These are phyloP conservation scores for Paracentrotus lividus DNA, from an alignment of 53 echinoderm and acorn worm genomes.

Conservation along the genomic window DNA sequence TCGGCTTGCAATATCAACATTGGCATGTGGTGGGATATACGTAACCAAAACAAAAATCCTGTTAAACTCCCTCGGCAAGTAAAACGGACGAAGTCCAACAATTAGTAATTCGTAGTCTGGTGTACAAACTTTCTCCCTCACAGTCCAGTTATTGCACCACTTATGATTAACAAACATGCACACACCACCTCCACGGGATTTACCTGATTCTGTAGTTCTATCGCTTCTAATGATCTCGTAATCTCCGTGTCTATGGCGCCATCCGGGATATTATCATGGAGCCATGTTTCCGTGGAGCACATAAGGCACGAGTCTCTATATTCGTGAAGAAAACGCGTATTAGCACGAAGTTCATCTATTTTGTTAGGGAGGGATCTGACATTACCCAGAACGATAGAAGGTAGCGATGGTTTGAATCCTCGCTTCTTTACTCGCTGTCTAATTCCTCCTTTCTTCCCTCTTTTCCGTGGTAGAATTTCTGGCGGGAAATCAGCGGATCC, in stretches of 20 bases:
- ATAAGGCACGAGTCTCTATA: conserved; percentile 63
- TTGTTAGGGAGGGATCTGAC: conserved; percentile 73
- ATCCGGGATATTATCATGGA: conserved; percentile 43
- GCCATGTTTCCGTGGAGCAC: conserved; percentile 74
- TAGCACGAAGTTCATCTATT: conserved; percentile 67
- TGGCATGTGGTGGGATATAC: conserved; percentile 71
- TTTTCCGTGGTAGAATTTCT: background rate
- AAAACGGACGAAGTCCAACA: conserved; percentile 64
- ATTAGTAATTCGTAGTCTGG: conserved; percentile 52
- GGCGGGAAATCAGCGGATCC: background rate
- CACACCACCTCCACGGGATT: conserved; percentile 32
- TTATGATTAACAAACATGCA: conserved; percentile 58
- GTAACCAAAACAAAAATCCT: conserved; percentile 61
- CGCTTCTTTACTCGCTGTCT: background rate
- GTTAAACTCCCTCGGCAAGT: conserved; percentile 76
- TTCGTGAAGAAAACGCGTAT: conserved; percentile 17
- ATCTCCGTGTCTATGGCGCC: conserved; percentile 31
- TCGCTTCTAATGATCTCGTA: conserved; percentile 50
- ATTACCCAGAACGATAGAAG: conserved; percentile 69
- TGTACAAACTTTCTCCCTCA: conserved; percentile 1
- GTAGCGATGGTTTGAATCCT: conserved; percentile 23
- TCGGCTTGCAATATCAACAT: conserved; percentile 60
- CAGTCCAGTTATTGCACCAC: conserved; percentile 48
- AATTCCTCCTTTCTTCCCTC: background rate
- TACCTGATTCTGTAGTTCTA: conserved; percentile 57